Base-by-base conservation (phyloP, 2,888 invertebrate species). In the Pegoplata infirma region DNA sequence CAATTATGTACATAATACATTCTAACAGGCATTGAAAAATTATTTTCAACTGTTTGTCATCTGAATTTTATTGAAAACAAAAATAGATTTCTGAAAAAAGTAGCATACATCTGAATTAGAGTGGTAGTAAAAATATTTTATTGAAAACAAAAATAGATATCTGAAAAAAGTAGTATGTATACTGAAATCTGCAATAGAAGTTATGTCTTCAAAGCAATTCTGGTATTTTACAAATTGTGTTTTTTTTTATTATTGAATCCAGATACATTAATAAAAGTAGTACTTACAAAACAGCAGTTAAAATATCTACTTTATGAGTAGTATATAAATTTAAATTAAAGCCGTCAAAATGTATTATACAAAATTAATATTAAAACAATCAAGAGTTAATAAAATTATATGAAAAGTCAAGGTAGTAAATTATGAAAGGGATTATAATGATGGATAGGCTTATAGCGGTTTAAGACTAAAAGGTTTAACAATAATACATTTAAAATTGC, bases 221-320 rank as follows among this genome's bases (percentile, higher is more conserved):
- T n/a, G n/a, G 5, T 40, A 40, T 40, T 40, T n/a, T n/a, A 40
- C 36, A 40, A 40, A 40, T 40, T n/a, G n/a, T n/a, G n/a, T n/a
- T n/a, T 40, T 40, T 1, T 40, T 40, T 40, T 40, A 40, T 40
- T 40, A 40, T 12, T 40, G n/a, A 40, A 40, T 40, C n/a, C 36
- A 40, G 36, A 3, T 40, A 40, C 12, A 40, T 5, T 40, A 40
- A 40, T 4, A 40, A 40, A n/a, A 40, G n/a, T 12, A 40, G 8
- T 2, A 55, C 28, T 55, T 55, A 46, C 23, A 19, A 16, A 44
- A 55, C 66, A 55, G 44, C n/a, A 44, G 23, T 10, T 32, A 32
- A 32, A 4, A 40, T 40, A n/a, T 4, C 36, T n/a, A n/a, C 5
- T 40, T 40, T n/a, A 40, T 40, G 2, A 40, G 36, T n/a, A n/a